A percentile compares a stretch with the other conserved stretches of the same genome.
These are phyloP conservation scores for Poeciliopsis retropinna DNA, from an alignment of 2,113 vertebrate genomes.

Conservation along the genomic window DNA sequence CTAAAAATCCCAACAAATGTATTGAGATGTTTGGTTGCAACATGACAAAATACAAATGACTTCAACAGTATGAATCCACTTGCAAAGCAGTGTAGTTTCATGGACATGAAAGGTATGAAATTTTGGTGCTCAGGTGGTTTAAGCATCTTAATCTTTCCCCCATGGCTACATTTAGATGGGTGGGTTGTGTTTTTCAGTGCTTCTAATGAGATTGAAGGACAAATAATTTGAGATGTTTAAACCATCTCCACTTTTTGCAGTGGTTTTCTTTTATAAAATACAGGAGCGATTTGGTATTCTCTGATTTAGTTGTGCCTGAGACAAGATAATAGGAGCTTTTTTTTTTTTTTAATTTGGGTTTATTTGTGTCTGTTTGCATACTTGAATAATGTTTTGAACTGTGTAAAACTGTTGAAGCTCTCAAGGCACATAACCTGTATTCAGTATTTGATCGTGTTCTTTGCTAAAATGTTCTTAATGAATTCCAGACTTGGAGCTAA, in stretches of 20 bases:
- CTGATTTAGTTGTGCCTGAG: conserved; percentile 31
- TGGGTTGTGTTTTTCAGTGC: conserved; percentile 47
- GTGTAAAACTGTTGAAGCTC: conserved; percentile 59
- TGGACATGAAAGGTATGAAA: conserved; percentile 49
- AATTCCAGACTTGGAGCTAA: conserved; percentile 56
- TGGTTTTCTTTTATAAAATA: conserved; percentile 17
- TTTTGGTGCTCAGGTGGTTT: conserved; percentile 68
- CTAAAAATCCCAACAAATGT: not conserved
- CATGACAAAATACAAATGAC: not conserved
- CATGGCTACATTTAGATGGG: conserved; percentile 63
- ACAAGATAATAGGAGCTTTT: conserved; percentile 34
- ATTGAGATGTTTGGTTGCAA: not conserved
- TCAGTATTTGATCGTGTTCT: conserved; percentile 61
- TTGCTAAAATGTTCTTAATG: conserved; percentile 58
- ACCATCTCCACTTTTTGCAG: conserved; percentile 32
- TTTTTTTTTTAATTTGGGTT: conserved; percentile 48
- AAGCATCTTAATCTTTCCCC: conserved; percentile 66
- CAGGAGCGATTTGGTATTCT: conserved; percentile 16
- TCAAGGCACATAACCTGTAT: conserved; percentile 53
- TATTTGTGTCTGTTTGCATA: conserved; percentile 38
- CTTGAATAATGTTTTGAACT: conserved; percentile 38
- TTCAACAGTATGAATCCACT: not conserved
- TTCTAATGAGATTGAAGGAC: conserved; percentile 62
- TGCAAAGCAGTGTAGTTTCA: conserved; percentile 31
- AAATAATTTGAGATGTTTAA: conserved; percentile 59